These are phyloP conservation scores for Tringa solitaria DNA, from an alignment of 2,113 vertebrate genomes.

Conservation along the genomic window DNA sequence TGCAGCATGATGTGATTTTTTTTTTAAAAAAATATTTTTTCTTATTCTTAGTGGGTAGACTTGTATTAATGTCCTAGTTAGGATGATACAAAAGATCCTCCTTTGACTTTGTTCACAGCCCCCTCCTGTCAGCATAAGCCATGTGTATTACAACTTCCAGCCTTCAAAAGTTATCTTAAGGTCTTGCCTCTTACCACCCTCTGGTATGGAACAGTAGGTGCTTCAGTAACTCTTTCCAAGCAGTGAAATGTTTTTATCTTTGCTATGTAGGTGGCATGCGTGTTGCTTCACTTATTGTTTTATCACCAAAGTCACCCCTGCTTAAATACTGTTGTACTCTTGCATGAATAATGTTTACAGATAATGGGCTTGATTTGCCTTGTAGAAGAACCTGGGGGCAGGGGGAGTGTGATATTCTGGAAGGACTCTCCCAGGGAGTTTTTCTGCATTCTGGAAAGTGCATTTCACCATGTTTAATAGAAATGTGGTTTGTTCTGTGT, in stretches of 20 bases:
- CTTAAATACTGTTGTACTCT: conserved; percentile 3
- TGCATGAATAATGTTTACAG: neutral
- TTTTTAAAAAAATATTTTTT: neutral
- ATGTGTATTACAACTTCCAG: neutral
- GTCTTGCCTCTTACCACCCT: neutral
- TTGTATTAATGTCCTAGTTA: neutral
- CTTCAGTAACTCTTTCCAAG: neutral
- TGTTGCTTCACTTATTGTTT: conserved; percentile 12
- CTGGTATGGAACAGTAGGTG: neutral
- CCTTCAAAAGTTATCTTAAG: neutral
- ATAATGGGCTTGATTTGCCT: neutral
- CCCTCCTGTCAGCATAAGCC: neutral
- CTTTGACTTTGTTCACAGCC: neutral
- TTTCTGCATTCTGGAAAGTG: neutral
- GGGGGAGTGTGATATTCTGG: neutral
- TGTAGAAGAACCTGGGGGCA: neutral
- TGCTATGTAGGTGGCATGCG: neutral
- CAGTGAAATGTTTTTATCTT: neutral
- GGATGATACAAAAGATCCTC: neutral
- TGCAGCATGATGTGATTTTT: neutral
- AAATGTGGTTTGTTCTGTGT: neutral
- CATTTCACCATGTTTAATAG: neutral
- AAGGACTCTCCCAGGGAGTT: neutral
- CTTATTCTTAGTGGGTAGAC: neutral
- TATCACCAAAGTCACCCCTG: neutral